Conservation (phyloP, 1,140 invertebrate species). For the Choristoneura fumiferana region DNA sequence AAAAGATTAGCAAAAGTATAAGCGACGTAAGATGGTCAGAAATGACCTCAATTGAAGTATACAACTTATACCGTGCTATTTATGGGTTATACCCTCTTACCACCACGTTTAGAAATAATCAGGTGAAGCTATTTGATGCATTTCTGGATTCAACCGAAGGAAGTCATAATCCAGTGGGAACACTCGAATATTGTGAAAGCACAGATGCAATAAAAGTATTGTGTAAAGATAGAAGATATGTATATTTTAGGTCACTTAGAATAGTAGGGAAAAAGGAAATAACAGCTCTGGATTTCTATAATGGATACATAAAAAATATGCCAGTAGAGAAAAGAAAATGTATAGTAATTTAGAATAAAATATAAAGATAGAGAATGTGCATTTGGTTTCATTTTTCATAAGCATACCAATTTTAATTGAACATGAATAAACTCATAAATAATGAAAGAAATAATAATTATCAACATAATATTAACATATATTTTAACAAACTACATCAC, state of each 20-base stretch:
- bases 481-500: neutral
- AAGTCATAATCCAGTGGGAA: conserved; percentile 59
- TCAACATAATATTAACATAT: neutral
- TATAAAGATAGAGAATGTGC: neutral
- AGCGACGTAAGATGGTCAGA: conserved; percentile 82
- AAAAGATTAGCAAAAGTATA: conserved; percentile 81
- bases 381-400: neutral
- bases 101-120: conserved; percentile 79
- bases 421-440: neutral
- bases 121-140: conserved; percentile 81
- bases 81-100: conserved; percentile 81
- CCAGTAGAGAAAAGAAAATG: conserved; percentile 43
- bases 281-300: conserved; percentile 83
- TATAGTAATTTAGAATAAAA: conserved; percentile 28
- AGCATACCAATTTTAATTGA: neutral
- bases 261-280: conserved; percentile 81
- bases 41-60: conserved; percentile 81
- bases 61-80: conserved; percentile 83
- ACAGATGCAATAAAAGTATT: conserved; percentile 77
- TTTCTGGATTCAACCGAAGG: conserved; percentile 40
- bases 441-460: neutral
- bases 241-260: conserved; percentile 80
- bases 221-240: conserved; percentile 79
- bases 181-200: conserved; percentile 75
- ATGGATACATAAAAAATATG: conserved; percentile 82